Percentiles rank a stretch among this genome's conserved stretches.
These are phyloP conservation scores for Alligator sinensis DNA, from an alignment of 2,113 vertebrate genomes.

Conservation along the genomic window DNA sequence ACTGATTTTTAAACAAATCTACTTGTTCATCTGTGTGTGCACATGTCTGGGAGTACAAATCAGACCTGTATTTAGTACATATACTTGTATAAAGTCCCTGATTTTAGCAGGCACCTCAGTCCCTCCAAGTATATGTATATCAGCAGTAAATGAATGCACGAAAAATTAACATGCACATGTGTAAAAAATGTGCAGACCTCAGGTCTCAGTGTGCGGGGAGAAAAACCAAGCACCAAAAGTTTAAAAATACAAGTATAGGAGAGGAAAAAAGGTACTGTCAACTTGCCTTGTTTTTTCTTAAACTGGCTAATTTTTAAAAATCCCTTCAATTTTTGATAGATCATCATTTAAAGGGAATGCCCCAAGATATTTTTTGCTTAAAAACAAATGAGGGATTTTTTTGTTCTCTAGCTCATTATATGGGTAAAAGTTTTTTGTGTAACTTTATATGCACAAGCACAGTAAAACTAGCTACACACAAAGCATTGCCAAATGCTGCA, in stretches of 20 bases:
- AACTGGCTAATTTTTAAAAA: too few relatives aligned
- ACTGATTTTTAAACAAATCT: too few relatives aligned
- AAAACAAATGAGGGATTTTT: neutral
- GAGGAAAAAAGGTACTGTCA: neutral
- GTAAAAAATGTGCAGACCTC: neutral
- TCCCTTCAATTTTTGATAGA: neutral
- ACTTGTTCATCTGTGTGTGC: too few relatives aligned
- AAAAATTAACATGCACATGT: neutral
- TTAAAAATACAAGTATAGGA: neutral
- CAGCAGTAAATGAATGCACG: neutral
- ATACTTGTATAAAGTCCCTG: too few relatives aligned
- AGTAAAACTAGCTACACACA: neutral
- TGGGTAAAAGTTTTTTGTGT: neutral
- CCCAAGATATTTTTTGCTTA: neutral
- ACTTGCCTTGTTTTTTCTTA: neutral
- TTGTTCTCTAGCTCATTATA: neutral
- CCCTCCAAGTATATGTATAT: neutral
- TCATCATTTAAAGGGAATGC: too few relatives aligned
- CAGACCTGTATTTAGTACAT: too few relatives aligned
- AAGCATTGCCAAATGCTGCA: neutral
- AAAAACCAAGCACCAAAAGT: neutral
- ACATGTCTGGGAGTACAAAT: too few relatives aligned
- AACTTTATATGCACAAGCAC: too few relatives aligned
- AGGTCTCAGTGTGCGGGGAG: neutral
- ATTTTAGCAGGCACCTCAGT: neutral